Conservation (phyloP, 2,797 vertebrate genomes). For the Falco novaeseelandiae region DNA sequence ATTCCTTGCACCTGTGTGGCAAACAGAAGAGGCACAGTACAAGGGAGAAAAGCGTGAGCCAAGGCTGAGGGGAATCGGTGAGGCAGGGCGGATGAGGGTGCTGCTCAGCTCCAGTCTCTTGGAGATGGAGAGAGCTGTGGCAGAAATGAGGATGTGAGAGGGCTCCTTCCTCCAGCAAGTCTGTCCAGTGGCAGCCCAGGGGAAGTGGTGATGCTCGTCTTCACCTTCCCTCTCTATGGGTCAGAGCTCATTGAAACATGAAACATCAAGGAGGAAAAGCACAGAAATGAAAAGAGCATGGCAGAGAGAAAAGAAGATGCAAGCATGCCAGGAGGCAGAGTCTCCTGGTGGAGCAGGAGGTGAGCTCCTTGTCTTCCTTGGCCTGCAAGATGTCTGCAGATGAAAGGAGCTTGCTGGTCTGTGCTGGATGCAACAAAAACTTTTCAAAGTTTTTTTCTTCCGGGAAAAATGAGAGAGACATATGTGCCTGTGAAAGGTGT, state of each 20-base stretch:
- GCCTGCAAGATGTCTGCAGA: background rate
- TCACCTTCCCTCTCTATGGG: accelerated
- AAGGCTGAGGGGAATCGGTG: background rate
- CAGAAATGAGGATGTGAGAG: background rate
- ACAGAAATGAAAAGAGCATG: background rate
- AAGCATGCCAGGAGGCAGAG: background rate
- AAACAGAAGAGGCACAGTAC: background rate
- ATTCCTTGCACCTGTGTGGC: background rate
- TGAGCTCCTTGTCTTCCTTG: background rate
- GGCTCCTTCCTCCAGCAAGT: background rate
- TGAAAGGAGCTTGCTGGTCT: background rate
- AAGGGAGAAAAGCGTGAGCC: background rate
- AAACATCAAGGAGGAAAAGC: background rate
- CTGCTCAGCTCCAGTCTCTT: background rate
- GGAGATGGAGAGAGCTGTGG: background rate
- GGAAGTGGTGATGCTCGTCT: background rate
- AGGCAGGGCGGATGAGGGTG: background rate
- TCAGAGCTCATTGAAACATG: background rate
- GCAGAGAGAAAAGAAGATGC: background rate
- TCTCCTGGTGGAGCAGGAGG: background rate
- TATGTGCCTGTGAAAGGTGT: background rate
- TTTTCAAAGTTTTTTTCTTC: background rate
- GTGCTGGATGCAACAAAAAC: background rate
- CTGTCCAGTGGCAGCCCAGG: background rate
- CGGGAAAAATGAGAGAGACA: background rate